Base-by-base conservation (phyloP, 2,113 vertebrate genomes). In the Percopsis transmontana region DNA sequence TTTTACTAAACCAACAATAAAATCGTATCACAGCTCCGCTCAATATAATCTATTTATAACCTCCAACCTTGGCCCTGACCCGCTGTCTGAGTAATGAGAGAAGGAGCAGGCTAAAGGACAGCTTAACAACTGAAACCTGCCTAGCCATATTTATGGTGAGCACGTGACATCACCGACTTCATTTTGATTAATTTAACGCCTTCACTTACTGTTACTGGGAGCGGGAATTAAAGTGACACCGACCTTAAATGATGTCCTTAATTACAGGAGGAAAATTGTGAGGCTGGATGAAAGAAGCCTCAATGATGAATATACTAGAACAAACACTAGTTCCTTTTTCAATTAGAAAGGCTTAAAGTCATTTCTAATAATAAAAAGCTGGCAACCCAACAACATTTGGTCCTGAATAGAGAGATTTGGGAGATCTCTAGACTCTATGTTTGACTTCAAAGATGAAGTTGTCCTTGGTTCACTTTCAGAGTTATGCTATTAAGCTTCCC, bases 121-220 rank as follows among this genome's bases (percentile, higher is more conserved):
- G 70, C 66, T 81, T 89, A 89, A 79, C 68, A 61, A 55, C 58
- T 19, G 81, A 80, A 86, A 90, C 72, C 2, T n/a, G 87, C 67
- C 45, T 63, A 23, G 58, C 74, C 74, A 57, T 82, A 62, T 93
- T 87, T 83, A 88, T 73, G 78, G 71, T 73, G 70, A 80, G 47
- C 16, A 44, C 58, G 85, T 91, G 78, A 91, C 84, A 91, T 89
- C 83, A 90, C 87, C 68, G 74, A 68, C 84, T 88, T 86, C 77
- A 71, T 69, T 77, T 77, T 85, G 72, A 91, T 82, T 85, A 82
- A 88, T 62, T 70, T 69, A 75, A 78, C 83, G 83, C 73, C 62
- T 66, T 84, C 84, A 80, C 52, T 88, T 82, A 88, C 67, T 62
- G 84, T 91, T 92, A 90, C 78, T 70, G 84, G 60, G 60, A 72